phyloP scores from a whole-genome alignment of 2,113 vertebrate genomes.

The Saccopteryx leptura region DNA sequence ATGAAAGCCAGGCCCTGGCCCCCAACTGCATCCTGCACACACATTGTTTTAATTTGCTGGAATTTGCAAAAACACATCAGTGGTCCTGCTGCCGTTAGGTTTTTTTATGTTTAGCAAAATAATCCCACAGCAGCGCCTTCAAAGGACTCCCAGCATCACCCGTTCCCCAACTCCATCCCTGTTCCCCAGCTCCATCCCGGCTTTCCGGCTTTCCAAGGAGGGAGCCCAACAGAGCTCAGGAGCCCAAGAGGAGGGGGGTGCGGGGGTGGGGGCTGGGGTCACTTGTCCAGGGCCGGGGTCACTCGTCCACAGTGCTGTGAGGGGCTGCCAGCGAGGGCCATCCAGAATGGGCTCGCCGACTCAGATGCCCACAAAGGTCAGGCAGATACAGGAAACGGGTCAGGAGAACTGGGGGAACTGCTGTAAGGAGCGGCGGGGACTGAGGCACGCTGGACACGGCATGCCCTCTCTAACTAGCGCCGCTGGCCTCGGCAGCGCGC shows the following conservation, averaged over 20 bases:
- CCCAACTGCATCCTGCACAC: constrained; percentile 75
- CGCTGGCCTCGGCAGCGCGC: background rate
- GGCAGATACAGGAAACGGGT: background rate
- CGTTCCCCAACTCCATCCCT: background rate
- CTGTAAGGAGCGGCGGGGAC: background rate
- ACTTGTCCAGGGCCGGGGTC: accelerated
- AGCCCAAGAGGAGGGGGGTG: background rate
- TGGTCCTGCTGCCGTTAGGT: constrained; percentile 73
- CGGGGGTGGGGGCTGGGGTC: accelerated
- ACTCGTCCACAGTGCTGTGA: accelerated
- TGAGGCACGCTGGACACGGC: background rate
- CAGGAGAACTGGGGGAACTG: background rate
- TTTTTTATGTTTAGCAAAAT: constrained; percentile 80
- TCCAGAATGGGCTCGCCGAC: background rate
- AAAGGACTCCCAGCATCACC: constrained; percentile 49
- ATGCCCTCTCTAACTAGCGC: accelerated
- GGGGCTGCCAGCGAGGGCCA: background rate
- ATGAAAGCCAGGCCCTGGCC: constrained; percentile 68
- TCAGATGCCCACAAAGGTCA: background rate
- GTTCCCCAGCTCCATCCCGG: background rate
- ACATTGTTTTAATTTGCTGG: constrained; percentile 74
- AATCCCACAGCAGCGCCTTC: constrained; percentile 72
- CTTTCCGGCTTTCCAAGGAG: constrained; percentile 32
- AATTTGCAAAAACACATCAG: constrained; percentile 78
- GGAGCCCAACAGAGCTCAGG: background rate